Conservation (phyloP, 2,113 vertebrate species). For the Triplophysa tibetana region DNA sequence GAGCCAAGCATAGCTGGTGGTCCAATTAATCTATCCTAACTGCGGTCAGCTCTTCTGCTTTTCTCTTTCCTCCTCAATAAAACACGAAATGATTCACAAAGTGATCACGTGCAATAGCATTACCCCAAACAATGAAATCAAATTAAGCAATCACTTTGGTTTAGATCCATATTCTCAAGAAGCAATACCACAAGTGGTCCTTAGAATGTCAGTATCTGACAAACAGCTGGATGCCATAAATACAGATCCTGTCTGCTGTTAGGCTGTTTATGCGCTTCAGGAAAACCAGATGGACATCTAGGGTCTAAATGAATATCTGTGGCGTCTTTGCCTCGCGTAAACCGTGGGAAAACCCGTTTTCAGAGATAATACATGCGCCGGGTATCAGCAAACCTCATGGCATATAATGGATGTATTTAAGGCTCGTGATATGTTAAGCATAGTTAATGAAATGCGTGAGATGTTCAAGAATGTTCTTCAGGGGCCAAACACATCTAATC, state of each 20-base stretch:
- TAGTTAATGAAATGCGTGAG: not conserved
- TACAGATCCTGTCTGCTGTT: constrained; percentile 27
- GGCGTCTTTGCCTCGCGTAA: constrained; percentile 18
- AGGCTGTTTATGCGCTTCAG: constrained; percentile 24
- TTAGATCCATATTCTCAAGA: constrained; percentile 17
- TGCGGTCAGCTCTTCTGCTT: constrained; percentile 15
- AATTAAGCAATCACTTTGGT: constrained; percentile 37
- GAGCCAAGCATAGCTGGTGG: constrained; percentile 31
- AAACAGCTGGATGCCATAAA: constrained; percentile 35
- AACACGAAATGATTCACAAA: constrained; percentile 18
- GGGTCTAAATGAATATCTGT: constrained; percentile 26
- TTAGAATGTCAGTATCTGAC: constrained; percentile 32
- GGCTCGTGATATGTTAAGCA: not conserved
- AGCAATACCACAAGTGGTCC: constrained; percentile 23
- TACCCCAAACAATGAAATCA: constrained; percentile 38
- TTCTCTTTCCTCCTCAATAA: constrained; percentile 19
- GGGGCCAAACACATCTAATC: too few relatives aligned
- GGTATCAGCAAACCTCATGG: constrained; percentile 9
- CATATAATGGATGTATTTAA: not conserved
- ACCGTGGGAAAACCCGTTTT: constrained; percentile 17
- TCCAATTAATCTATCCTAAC: constrained; percentile 31
- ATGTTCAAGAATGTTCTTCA: not conserved
- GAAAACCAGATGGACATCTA: constrained; percentile 18
- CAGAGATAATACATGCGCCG: not conserved
- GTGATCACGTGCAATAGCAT: constrained; percentile 25